These are phyloP conservation scores for Monarcha castaneiventris DNA, from an alignment of 2,113 vertebrate species.

Conservation along the genomic window DNA sequence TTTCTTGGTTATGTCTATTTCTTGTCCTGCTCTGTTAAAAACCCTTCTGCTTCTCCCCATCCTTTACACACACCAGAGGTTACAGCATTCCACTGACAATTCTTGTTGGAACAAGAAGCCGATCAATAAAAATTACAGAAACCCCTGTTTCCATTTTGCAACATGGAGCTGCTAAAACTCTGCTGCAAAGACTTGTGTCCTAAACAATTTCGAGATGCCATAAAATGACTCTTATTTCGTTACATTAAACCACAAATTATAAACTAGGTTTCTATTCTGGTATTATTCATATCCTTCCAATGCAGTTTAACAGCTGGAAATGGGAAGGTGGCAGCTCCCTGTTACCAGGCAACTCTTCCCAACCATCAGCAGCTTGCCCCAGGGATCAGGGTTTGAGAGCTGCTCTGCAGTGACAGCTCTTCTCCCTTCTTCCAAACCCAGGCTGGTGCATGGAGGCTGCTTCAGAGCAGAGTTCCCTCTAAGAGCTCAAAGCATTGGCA, in stretches of 20 bases:
- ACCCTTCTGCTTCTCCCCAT: neutral
- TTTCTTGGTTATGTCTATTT: neutral
- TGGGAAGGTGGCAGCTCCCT: neutral
- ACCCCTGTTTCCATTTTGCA: neutral
- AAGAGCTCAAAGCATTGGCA: neutral
- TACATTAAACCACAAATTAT: neutral
- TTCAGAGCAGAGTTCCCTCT: neutral
- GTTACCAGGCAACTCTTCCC: slow-evolving; percentile 9
- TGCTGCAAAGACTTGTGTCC: neutral
- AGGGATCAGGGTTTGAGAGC: neutral
- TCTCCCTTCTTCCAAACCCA: neutral
- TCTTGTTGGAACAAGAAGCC: neutral
- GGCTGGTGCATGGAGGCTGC: rapidly evolving
- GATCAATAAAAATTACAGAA: neutral
- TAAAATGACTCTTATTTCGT: neutral
- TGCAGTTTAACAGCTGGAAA: neutral
- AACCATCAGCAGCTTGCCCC: neutral
- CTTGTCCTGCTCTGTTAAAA: neutral
- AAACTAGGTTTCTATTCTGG: neutral
- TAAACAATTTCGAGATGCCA: neutral
- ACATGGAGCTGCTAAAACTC: neutral
- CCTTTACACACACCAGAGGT: neutral
- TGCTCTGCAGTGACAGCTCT: neutral
- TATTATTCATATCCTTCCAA: neutral
- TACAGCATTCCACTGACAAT: neutral